Evolutionary conservation across 2,888 invertebrate genomes (phyloP).

Genomic region (Eumerus sabulonum): DNA sequence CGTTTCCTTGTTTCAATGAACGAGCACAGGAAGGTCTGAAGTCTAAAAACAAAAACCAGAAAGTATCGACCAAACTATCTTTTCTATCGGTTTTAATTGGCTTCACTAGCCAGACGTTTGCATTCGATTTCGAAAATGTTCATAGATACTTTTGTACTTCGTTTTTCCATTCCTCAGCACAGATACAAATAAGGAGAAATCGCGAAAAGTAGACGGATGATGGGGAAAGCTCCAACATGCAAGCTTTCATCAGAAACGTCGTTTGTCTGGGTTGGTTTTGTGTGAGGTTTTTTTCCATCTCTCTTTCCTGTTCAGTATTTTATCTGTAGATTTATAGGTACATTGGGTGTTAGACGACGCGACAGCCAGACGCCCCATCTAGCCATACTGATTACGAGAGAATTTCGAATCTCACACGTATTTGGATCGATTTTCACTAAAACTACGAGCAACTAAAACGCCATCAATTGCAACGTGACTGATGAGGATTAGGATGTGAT

Average conservation of each 20-base stretch:
- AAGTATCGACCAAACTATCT: no score
- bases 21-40: no score
- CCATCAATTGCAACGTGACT: constrained; percentile 28
- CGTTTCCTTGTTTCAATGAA: no score
- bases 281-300: constrained; percentile 49
- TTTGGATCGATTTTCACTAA: constrained; percentile 61
- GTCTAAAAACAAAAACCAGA: not conserved
- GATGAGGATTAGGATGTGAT: constrained; percentile 26
- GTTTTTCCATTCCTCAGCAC: not conserved
- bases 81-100: no score
- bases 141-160: not conserved
- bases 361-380: constrained; percentile 42
- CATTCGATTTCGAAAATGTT: constrained; percentile 20
- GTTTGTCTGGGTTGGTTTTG: constrained; percentile 60
- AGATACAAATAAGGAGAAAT: constrained; percentile 11
- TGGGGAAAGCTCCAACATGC: constrained; percentile 50
- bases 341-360: constrained; percentile 25
- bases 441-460: not conserved
- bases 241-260: constrained; percentile 52
- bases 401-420: constrained; percentile 62
- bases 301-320: no score
- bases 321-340: constrained; percentile 5
- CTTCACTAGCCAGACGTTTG: no score
- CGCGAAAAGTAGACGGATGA: constrained; percentile 3
- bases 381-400: constrained; percentile 56